Evolutionary conservation across 2,797 vertebrate species (phyloP).

Genomic region (Poliocrania exsul): DNA sequence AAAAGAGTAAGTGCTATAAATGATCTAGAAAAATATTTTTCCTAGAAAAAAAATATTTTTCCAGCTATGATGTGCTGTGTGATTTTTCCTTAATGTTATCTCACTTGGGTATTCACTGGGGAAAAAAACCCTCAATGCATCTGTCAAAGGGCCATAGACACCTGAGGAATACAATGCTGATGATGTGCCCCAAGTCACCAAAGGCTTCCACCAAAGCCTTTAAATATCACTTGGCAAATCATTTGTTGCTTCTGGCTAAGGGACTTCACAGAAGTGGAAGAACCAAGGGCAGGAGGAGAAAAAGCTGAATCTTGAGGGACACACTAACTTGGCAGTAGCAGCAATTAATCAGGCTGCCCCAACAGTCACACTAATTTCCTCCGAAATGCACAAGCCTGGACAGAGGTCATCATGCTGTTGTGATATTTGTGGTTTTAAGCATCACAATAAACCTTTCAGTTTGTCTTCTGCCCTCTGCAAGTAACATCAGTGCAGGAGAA

Average conservation of each 20-base stretch:
- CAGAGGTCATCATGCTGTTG: neutral
- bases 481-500: neutral
- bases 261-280: neutral
- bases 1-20: neutral
- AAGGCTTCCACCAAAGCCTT: neutral
- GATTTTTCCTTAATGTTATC: neutral
- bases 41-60: neutral
- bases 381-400: neutral
- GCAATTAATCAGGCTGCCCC: neutral
- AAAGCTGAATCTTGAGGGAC: neutral
- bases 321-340: neutral
- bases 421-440: neutral
- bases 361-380: neutral
- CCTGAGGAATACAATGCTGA: neutral
- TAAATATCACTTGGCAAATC: slow-evolving; percentile 17
- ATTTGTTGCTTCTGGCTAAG: slow-evolving; percentile 39
- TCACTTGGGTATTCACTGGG: neutral
- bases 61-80: neutral
- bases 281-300: neutral
- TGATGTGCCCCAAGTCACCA: neutral
- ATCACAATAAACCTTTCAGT: neutral
- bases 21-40: neutral
- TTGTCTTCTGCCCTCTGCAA: neutral
- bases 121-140: neutral
- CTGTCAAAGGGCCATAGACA: neutral